Evolutionary conservation across 2,888 invertebrate species (phyloP), one percentile per base, ranked within the genome.

Genomic region (Sinelater perroti): DNA sequence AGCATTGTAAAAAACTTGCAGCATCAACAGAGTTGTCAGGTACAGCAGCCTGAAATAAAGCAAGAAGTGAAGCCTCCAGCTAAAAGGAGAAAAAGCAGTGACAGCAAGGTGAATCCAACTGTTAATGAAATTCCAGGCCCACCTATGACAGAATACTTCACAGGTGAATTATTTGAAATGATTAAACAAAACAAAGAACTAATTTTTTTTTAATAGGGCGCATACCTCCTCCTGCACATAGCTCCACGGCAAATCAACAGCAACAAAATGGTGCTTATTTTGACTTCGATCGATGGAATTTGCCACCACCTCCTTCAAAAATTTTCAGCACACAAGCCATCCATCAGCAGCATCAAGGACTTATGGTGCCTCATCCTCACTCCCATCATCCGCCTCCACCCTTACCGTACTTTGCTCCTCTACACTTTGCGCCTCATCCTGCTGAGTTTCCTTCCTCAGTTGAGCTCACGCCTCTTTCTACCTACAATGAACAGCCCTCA

Each of bases 201-300:
- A 10, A n/a, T n/a, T 17, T 14, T 40, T 24, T 44, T 31, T 3
- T 31, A 35, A 10, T 20, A 18, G 55, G 81, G 67, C 81, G 89
- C 71, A 85, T 88, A 65, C 88, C 88, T 58, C 89, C 89, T 4
- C 89, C 89, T 11, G 89, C 89, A 2, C 89, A 89, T 72, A 87
- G 85, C 70, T 86, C 87, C 46, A 63, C 70, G 59, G 60, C 61
- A 5, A 69, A 68, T 57, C 71, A 69, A 30, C 65, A 55, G 35
- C 72, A 72, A 52, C 86, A 86, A 72, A 87, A 87, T 73, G 85
- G 86, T 61, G 86, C 86, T 47, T 91, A 90, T 72, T 90, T 89
- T 69, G 91, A 92, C 75, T 90, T 90, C 69, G 91, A 89, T 69
- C 81, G 90, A 66, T 92, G 91, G 91, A 91, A 90, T 75, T 79